A percentile compares a stretch with the other conserved stretches of the same genome.
Evolutionary conservation across 2,888 invertebrate species (phyloP).

Genomic region (Rotaria magnacalcarata): DNA sequence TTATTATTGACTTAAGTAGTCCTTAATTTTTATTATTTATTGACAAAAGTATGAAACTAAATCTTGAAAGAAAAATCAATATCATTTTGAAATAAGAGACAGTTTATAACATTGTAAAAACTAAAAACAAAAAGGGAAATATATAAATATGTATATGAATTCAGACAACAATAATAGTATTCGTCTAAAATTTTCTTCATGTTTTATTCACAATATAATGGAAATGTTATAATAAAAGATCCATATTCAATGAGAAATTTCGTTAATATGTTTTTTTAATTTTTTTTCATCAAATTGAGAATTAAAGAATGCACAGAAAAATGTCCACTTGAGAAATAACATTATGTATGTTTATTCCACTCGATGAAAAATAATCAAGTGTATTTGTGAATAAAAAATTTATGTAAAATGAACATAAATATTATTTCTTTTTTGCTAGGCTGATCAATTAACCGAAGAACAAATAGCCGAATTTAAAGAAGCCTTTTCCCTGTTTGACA

Average conservation of each 20-base stretch:
- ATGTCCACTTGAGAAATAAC: neutral
- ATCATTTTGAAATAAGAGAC: neutral
- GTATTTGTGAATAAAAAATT: neutral
- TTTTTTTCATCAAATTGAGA: neutral
- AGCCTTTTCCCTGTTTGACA: slow-evolving; percentile 46
- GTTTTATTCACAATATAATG: too few species aligned
- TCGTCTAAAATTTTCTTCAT: too few species aligned
- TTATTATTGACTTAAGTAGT: neutral
- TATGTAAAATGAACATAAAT: neutral
- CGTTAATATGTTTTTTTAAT: neutral
- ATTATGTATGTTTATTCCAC: neutral
- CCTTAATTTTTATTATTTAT: neutral
- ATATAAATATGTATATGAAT: too few species aligned
- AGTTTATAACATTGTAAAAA: neutral
- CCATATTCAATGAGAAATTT: neutral
- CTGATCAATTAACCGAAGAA: slow-evolving; percentile 46
- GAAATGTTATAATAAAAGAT: too few species aligned
- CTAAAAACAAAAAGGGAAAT: too few species aligned
- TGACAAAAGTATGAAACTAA: neutral
- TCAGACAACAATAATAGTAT: too few species aligned
- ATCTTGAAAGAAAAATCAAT: neutral
- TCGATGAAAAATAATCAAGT: neutral
- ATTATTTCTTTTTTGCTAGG: slow-evolving; percentile 4
- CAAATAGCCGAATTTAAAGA: slow-evolving; percentile 47
- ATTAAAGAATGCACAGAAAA: neutral